Evolutionary conservation across 2,797 vertebrate genomes (phyloP).

Genomic region (Gymnothorax reevesii): DNA sequence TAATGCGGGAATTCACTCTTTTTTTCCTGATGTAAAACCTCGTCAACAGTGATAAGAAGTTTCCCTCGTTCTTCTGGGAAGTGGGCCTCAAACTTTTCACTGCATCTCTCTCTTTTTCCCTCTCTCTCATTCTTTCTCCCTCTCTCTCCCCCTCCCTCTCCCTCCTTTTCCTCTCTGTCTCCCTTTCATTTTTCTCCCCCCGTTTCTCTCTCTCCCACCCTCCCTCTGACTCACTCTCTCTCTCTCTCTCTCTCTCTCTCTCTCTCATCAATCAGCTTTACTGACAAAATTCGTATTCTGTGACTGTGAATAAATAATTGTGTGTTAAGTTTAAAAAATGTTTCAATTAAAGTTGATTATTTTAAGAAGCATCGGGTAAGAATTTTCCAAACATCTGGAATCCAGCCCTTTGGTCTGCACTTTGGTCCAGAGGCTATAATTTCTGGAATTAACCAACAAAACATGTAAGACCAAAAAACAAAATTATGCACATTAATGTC

Average conservation of each 20-base stretch:
- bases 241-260: neutral
- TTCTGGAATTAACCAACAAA: too few relatives aligned
- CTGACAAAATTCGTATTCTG: neutral
- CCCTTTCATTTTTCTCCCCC: neutral
- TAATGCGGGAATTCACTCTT: slow-evolving; percentile 63
- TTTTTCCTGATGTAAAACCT: slow-evolving; percentile 52
- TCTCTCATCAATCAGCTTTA: neutral
- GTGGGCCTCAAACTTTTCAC: slow-evolving; percentile 42
- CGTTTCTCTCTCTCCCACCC: neutral
- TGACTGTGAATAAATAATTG: too few relatives aligned
- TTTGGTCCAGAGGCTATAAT: too few relatives aligned
- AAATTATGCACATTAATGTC: too few relatives aligned
- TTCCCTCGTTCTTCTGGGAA: slow-evolving; percentile 48
- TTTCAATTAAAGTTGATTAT: too few relatives aligned
- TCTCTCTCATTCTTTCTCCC: slow-evolving; percentile 36
- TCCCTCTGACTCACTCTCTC: neutral
- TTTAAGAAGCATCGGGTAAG: too few relatives aligned
- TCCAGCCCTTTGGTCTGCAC: too few relatives aligned
- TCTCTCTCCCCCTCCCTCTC: neutral
- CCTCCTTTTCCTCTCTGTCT: neutral
- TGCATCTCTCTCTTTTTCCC: slow-evolving; percentile 36
- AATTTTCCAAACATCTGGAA: too few relatives aligned
- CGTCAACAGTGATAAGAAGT: slow-evolving; percentile 65
- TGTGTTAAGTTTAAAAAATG: too few relatives aligned
- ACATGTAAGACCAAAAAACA: too few relatives aligned